phyloP scores from a whole-genome alignment of 2,113 vertebrate species.

The Hemibagrus wyckioides region DNA sequence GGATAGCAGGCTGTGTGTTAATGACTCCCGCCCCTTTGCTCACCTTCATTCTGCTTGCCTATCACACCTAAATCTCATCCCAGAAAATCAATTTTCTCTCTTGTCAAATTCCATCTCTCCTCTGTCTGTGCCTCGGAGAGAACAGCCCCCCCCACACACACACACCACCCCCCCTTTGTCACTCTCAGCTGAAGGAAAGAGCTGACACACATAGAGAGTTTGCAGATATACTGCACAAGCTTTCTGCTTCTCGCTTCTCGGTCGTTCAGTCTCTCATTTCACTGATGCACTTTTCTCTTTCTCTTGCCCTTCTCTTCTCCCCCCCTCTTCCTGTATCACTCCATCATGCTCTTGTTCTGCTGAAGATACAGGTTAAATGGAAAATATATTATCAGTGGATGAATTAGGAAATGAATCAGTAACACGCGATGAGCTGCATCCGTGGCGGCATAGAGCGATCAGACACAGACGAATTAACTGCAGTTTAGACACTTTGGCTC shows the following conservation, averaged over 20 bases:
- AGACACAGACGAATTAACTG: conserved; percentile 39
- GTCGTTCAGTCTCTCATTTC: neutral
- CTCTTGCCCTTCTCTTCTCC: too few relatives aligned
- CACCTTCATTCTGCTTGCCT: conserved; percentile 54
- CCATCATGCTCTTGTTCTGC: conserved; percentile 47
- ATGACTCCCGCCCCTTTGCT: conserved; percentile 55
- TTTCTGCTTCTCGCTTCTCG: conserved; percentile 27
- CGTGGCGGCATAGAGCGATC: conserved; percentile 46
- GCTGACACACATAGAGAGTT: conserved; percentile 65
- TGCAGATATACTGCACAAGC: conserved; percentile 38
- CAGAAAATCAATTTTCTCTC: conserved; percentile 75
- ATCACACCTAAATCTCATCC: conserved; percentile 69
- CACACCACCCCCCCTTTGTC: conserved; percentile 44
- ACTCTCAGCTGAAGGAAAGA: conserved; percentile 70
- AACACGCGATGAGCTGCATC: conserved; percentile 63
- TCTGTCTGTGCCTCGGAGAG: conserved; percentile 25
- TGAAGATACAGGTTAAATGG: conserved; percentile 55
- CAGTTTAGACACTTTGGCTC: conserved; percentile 21
- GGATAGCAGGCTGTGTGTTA: conserved; percentile 49
- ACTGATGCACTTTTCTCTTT: conserved; percentile 16
- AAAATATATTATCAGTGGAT: conserved; percentile 65
- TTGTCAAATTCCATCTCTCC: conserved; percentile 71
- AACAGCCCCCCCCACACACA: conserved; percentile 26
- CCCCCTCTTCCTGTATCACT: conserved; percentile 55
- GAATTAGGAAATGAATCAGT: conserved; percentile 70